Percentiles rank a stretch among this genome's conserved stretches.
Conservation (phyloP, 1,140 invertebrate genomes). For the Drosophila repletoides region DNA sequence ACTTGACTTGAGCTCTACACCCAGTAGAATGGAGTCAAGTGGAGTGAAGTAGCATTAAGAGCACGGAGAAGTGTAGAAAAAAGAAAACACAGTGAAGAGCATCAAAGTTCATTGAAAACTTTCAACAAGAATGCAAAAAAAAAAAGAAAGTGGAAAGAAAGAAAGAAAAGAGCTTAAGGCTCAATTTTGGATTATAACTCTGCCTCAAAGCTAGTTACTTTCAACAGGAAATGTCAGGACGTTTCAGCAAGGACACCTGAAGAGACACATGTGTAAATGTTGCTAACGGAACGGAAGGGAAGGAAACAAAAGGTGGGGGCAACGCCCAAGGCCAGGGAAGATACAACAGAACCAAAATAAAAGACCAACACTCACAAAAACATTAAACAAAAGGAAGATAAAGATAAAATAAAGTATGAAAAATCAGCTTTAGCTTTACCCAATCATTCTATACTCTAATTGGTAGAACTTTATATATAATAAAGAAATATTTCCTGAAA, state of each 20-base stretch:
- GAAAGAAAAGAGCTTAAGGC: conserved; percentile 7
- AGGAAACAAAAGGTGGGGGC: neutral
- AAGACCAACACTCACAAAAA: conserved; percentile 1
- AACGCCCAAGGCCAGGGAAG: conserved; percentile 38
- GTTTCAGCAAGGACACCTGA: conserved; percentile 45
- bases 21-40: conserved; percentile 4
- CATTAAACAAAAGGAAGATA: conserved; percentile 40
- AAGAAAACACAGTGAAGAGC: conserved; percentile 32
- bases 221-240: conserved; percentile 34
- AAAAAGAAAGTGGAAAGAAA: neutral
- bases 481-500: neutral
- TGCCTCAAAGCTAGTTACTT: conserved; percentile 10
- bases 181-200: conserved; percentile 14
- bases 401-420: conserved; percentile 21
- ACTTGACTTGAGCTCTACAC: conserved; percentile 41
- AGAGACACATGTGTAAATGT: conserved; percentile 17
- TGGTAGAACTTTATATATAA: neutral
- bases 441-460: neutral
- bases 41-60: neutral
- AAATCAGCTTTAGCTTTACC: neutral
- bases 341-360: conserved; percentile 13
- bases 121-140: conserved; percentile 17
- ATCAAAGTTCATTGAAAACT: conserved; percentile 44
- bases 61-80: conserved; percentile 26
- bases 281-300: neutral